These are phyloP conservation scores for Drosophila murphyi DNA, from an alignment of 1,140 invertebrate species.

Conservation along the genomic window DNA sequence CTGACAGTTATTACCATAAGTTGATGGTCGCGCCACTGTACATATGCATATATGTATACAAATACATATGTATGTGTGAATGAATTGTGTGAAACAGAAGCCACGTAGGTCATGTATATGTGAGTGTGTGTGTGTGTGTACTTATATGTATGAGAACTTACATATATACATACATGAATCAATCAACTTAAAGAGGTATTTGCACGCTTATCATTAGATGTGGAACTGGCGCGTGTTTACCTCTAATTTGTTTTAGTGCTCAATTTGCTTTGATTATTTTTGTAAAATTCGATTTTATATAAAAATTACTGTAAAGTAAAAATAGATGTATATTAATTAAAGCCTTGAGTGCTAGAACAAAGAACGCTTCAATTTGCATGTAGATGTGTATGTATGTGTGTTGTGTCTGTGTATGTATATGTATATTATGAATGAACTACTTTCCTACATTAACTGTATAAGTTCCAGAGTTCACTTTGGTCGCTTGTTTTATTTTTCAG, in stretches of 20 bases:
- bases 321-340: not conserved
- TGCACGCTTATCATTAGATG: constrained; percentile 62
- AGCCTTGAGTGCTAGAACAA: too few species aligned
- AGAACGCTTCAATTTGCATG: too few species aligned
- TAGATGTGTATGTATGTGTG: too few species aligned
- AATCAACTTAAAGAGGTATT: constrained; percentile 62
- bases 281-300: constrained; percentile 29
- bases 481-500: constrained; percentile 16
- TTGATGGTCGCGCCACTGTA: constrained; percentile 53
- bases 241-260: constrained; percentile 55
- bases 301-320: constrained; percentile 5
- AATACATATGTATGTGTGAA: not conserved
- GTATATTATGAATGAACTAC: too few species aligned
- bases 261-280: constrained; percentile 31
- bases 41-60: constrained; percentile 11
- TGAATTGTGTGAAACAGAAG: not conserved
- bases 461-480: constrained; percentile 21
- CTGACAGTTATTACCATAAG: constrained; percentile 60
- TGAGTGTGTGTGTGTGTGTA: constrained; percentile 4
- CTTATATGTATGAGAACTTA: constrained; percentile 11
- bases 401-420: too few species aligned
- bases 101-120: not conserved
- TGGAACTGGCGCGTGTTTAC: constrained; percentile 65
- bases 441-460: not conserved
- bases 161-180: constrained; percentile 32